A percentile compares a stretch with the other conserved stretches of the same genome.
phyloP scores from a whole-genome alignment of 1,140 invertebrate genomes.

The Lethrus apterus region DNA sequence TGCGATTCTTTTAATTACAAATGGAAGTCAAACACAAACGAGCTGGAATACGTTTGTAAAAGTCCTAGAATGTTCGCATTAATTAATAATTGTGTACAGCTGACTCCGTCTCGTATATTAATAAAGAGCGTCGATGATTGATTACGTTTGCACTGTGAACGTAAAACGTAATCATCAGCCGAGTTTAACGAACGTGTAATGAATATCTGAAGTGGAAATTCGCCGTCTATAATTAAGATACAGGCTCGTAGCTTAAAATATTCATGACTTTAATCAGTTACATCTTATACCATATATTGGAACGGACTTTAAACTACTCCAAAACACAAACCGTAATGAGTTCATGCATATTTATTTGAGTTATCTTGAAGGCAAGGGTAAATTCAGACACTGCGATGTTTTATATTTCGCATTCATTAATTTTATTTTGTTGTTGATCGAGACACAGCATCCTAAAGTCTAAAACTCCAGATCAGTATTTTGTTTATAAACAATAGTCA shows the following conservation, averaged over 20 bases:
- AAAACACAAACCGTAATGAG: conserved; percentile 4
- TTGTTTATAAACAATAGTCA: too few relatives aligned
- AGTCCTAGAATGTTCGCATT: conserved; percentile 4
- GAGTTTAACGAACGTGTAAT: conserved; percentile 20
- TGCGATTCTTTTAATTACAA: conserved; percentile 7
- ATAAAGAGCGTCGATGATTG: conserved; percentile 18
- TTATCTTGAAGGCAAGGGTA: too few relatives aligned
- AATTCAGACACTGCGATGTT: too few relatives aligned
- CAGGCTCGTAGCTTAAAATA: conserved; percentile 10
- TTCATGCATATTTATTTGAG: conserved; percentile 5
- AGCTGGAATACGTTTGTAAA: not conserved
- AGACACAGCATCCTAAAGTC: too few relatives aligned
- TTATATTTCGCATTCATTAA: too few relatives aligned
- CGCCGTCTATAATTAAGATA: conserved; percentile 17
- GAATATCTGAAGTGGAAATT: conserved; percentile 18
- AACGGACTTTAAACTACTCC: too few relatives aligned
- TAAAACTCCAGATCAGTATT: too few relatives aligned
- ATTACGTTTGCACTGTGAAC: conserved; percentile 18
- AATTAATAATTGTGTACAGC: conserved; percentile 18
- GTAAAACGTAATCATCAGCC: conserved; percentile 20
- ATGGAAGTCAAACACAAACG: not conserved
- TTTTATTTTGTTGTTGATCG: too few relatives aligned
- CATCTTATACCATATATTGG: conserved; percentile 8
- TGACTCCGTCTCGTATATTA: conserved; percentile 16
- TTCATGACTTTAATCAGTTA: conserved; percentile 12